These are phyloP conservation scores for Ophonus ardosiacus DNA, from an alignment of 2,888 invertebrate genomes.

Conservation along the genomic window DNA sequence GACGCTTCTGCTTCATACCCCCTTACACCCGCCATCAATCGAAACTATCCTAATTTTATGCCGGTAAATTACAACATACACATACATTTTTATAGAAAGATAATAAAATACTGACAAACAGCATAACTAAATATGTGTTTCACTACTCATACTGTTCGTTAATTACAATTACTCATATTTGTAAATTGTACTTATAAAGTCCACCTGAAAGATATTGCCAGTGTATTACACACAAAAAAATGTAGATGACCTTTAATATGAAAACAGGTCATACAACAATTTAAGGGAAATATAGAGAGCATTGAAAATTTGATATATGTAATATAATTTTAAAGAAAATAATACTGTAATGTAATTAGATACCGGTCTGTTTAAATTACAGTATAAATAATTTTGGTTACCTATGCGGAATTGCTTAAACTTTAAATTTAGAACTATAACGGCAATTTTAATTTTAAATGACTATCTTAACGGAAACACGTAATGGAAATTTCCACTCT, in stretches of 20 bases:
- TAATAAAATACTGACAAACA: slow-evolving; percentile 23
- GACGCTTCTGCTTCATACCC: slow-evolving; percentile 53
- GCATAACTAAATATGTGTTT: background rate
- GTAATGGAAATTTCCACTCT: slow-evolving; percentile 61
- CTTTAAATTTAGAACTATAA: slow-evolving; percentile 60
- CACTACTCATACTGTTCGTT: background rate
- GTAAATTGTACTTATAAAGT: background rate
- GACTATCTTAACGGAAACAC: slow-evolving; percentile 60
- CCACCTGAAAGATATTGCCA: background rate
- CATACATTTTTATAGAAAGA: slow-evolving; percentile 23
- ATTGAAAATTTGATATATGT: background rate
- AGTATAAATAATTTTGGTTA: slow-evolving; percentile 24
- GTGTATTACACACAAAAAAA: slow-evolving; percentile 42
- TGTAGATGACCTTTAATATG: slow-evolving; percentile 60
- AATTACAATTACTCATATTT: background rate
- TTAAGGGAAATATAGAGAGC: slow-evolving; percentile 44
- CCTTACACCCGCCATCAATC: slow-evolving; percentile 43
- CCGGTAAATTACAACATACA: slow-evolving; percentile 61
- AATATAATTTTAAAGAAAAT: background rate
- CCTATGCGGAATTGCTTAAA: slow-evolving; percentile 50
- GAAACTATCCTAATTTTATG: slow-evolving; percentile 58
- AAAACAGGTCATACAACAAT: slow-evolving; percentile 63
- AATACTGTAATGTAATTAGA: background rate
- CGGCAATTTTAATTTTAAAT: slow-evolving; percentile 62
- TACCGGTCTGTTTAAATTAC: slow-evolving; percentile 9